Percentiles rank a stretch among this genome's conserved stretches.
These are phyloP conservation scores for Holocentrus rufus DNA, from an alignment of 2,797 vertebrate species.

Conservation along the genomic window DNA sequence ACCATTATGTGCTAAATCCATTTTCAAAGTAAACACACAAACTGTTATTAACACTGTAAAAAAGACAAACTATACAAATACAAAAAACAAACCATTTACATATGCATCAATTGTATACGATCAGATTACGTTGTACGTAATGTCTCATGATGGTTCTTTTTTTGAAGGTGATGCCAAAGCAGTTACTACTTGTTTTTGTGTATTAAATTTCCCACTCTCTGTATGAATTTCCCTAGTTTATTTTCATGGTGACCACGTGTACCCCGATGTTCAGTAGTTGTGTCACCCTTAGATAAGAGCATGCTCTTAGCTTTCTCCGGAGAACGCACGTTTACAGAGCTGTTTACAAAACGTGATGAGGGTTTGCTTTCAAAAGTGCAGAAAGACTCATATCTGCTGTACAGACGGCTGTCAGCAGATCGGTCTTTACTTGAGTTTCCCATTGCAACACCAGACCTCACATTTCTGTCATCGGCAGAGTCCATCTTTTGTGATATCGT, in stretches of 20 bases:
- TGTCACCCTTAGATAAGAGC: constrained; percentile 71
- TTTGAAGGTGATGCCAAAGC: not conserved
- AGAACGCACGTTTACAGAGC: constrained; percentile 55
- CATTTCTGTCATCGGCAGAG: constrained; percentile 14
- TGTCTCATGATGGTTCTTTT: not conserved
- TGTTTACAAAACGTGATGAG: not conserved
- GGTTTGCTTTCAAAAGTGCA: constrained; percentile 82
- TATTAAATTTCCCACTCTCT: constrained; percentile 89
- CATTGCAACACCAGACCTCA: constrained; percentile 51
- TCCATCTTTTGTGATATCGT: constrained; percentile 47
- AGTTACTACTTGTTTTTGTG: constrained; percentile 85
- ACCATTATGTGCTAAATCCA: constrained; percentile 34
- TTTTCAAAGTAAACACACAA: constrained; percentile 1
- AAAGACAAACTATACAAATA: constrained; percentile 6
- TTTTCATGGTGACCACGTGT: constrained; percentile 87
- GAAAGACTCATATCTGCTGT: constrained; percentile 90
- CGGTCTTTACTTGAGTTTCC: constrained; percentile 71
- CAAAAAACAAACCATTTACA: not conserved
- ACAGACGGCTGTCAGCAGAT: constrained; percentile 79
- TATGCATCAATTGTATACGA: constrained; percentile 14
- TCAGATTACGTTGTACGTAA: not conserved
- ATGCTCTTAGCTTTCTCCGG: constrained; percentile 79
- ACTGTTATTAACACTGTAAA: constrained; percentile 17
- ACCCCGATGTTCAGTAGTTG: constrained; percentile 64
- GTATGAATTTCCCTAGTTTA: constrained; percentile 92